Base-by-base conservation (phyloP, 2,888 invertebrate genomes). In the Stegana nigrithorax region DNA sequence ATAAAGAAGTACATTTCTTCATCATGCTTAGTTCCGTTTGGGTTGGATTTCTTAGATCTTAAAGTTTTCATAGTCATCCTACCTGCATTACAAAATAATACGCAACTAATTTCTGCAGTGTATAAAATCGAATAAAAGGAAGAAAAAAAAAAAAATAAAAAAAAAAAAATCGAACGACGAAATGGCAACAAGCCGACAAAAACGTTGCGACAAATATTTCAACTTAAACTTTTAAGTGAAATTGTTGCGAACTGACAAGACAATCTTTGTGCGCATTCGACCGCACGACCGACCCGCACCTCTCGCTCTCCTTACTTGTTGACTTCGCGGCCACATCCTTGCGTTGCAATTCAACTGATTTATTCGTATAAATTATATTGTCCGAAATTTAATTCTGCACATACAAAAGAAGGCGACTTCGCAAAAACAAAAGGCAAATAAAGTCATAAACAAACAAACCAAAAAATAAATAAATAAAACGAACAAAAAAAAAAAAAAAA, bases 321-420 rank as follows among this genome's bases (percentile, higher is more conserved):
- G 10, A 32, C 32, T 32, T n/a, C 2, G 14, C 21, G 6, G 45
- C 12, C 8, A n/a, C n/a, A 57, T 57, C 56, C 56, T 42, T 21
- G 14, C 56, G 29, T 7, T 64, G 67, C 73, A 56, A 12, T 45
- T 59, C 62, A 68, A 65, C 72, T 78, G 76, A 78, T 75, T 78
- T 75, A 78, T 78, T 78, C 78, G 68, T 76, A 75, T 68, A 76
- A 76, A 65, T n/a, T 69, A 69, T 65, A 78, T 73, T 78, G 69
- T 73, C 68, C 70, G 25, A 5, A 50, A 50, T 21, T 50, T 50
- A 50, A 50, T 50, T 50, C 26, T 50, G 26, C 25, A 50, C 50
- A 25, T 50, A n/a, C 25, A 26, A 50, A 50, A 50, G n/a, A n/a
- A n/a, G n/a, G n/a, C n/a, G n/a, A n/a, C n/a, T n/a, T n/a, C n/a